Base-by-base conservation (phyloP, 2,113 vertebrate species). In the Aegotheles bennettii region DNA sequence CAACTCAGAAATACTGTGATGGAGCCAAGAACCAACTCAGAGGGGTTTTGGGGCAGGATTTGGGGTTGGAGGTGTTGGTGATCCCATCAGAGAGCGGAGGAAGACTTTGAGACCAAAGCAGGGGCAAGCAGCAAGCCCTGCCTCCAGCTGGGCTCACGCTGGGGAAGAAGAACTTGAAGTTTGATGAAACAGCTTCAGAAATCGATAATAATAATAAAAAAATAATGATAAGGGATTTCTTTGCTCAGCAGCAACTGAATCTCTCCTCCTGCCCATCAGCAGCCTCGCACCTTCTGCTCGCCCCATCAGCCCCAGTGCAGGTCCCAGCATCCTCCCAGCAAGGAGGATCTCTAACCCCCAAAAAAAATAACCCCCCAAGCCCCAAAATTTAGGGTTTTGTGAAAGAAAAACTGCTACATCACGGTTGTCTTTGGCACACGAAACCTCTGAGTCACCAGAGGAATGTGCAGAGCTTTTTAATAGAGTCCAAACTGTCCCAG, bases 361-460 rank as follows among this genome's bases (percentile, higher is more conserved):
- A 42, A 84, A 63, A 57, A 68, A 59, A 60, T 48, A 79, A 59
- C 28, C 47, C 80, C 80, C 28, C 29, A 29, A 54, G 45, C 14
- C 50, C 28, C 50, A 24, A 50, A 35, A 10, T 38, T 70, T 47
- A 12, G 47, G 7, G 57, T 35, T 75, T 53, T 35, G 64, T 1
- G 8, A 63, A 53, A 68, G 59, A 23, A 87, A 90, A 90, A 90
- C 68, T 92, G 92, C 89, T 84, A 80, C 57, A 76, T 92, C 86
- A 94, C 83, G 40, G 89, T 70, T 9, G n/a, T 33, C 71, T 56
- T 86, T 45, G 71, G 89, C 82, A 60, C 82, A 86, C 86, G 75
- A 92, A 87, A 45, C 47, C 92, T 94, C 92, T 94, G 86, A 90
- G 92, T 95, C 94, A 95, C 90, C 15, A 1, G 51, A 54, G 63